Percentiles rank a stretch among this genome's conserved stretches.
Conservation (phyloP, 1,140 invertebrate genomes). For the Agrilus planipennis region DNA sequence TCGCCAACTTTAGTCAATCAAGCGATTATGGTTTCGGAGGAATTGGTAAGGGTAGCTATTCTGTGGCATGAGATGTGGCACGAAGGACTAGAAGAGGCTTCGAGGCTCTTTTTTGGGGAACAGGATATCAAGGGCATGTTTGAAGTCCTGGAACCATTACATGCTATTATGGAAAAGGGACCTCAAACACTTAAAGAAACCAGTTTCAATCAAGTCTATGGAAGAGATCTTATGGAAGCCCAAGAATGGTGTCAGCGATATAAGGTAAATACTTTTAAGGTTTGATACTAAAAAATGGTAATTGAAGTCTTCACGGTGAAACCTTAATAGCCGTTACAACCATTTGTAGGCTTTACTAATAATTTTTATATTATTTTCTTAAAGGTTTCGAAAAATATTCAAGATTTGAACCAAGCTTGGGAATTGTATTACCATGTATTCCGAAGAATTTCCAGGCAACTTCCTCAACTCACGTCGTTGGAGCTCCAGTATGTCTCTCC, state of each 20-base stretch:
- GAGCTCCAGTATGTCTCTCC: conserved; percentile 95
- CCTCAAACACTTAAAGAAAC: conserved; percentile 94
- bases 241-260: conserved; percentile 88
- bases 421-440: conserved; percentile 98
- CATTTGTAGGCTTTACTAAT: too few species aligned
- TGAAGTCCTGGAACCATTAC: conserved; percentile 85
- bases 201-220: conserved; percentile 93
- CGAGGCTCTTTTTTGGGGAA: conserved; percentile 89
- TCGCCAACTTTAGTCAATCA: conserved; percentile 85
- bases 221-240: conserved; percentile 84
- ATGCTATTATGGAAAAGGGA: conserved; percentile 85
- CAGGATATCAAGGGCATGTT: conserved; percentile 93
- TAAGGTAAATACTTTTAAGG: conserved; percentile 39
- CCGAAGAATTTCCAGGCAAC: conserved; percentile 83
- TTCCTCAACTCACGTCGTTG: conserved; percentile 77
- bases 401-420: conserved; percentile 96
- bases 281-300: neutral
- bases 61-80: conserved; percentile 99
- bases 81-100: conserved; percentile 96
- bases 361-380: conserved; percentile 8
- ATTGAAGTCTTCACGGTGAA: conserved; percentile 1
- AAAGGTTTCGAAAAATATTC: conserved; percentile 61
- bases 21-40: conserved; percentile 89
- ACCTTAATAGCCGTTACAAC: too few species aligned
- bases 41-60: conserved; percentile 95